Base-by-base conservation (phyloP, 2,888 invertebrate genomes). In the Cinara cedri region DNA sequence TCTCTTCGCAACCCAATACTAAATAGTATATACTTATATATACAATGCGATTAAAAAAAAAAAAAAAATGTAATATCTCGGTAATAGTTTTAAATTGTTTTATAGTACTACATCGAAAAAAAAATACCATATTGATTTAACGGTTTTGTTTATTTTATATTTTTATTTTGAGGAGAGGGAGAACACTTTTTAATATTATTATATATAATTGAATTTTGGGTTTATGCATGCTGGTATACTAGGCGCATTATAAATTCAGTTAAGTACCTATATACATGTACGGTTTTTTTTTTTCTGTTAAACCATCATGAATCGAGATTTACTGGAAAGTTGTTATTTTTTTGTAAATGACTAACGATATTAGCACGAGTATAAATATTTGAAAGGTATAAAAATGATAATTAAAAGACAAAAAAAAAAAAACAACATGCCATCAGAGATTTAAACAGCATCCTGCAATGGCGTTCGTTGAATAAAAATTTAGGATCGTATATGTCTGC, bases 301-400 rank as follows among this genome's bases (percentile, higher is more conserved):
- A 63, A 34, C 34, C 34, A 63, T 21, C 63, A 1, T 63, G 42
- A 44, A 19, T 42, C 13, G 42, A 63, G 19, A 63, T 63, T 21
- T 6, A 63, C 19, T 11, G 1, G 8, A 63, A 63, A 63, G 63
- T 63, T 34, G 3, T 34, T 34, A 34, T 34, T 34, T 34, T 34
- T 34, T 44, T 63, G 11, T 42, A 44, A 63, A 63, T 42, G 19
- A 63, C 63, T 19, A 63, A 21, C 42, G 19, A 19, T 63, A 63
- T 63, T 44, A 44, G 6, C 19, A 11, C 3, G 19, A 8, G 44
- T 14, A 42, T 63, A 34, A 63, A 63, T 63, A 44, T 63, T 63
- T 63, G 10, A 44, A 42, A 42, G 1, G 19, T 63, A 63, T 42
- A 63, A 19, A 34, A n/a, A 34, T 34, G 6, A 34, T 4, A 34